Percentiles rank a stretch among this genome's conserved stretches.
Conservation (phyloP, 2,888 invertebrate species). For the Laspeyria flexula region DNA sequence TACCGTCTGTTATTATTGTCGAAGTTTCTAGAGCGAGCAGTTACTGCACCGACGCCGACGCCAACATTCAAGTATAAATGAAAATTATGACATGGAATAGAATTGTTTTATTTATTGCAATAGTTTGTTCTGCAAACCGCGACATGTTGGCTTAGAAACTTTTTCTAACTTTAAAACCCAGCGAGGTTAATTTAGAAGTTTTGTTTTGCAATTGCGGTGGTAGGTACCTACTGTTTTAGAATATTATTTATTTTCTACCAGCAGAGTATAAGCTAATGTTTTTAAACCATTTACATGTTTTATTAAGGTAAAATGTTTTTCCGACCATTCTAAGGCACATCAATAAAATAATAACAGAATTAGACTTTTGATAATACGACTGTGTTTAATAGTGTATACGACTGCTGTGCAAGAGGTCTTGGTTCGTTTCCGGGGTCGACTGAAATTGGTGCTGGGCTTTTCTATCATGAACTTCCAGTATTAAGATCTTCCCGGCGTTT, state of each 20-base stretch:
- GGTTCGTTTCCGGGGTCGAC: too few species aligned
- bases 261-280: too few species aligned
- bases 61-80: slow-evolving; percentile 31
- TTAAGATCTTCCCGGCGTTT: too few species aligned
- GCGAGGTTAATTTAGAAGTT: slow-evolving; percentile 10
- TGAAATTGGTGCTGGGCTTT: too few species aligned
- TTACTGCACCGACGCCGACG: slow-evolving; percentile 31
- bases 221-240: neutral
- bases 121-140: slow-evolving; percentile 46
- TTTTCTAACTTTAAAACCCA: slow-evolving; percentile 28
- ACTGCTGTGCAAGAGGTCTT: too few species aligned
- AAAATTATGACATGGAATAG: slow-evolving; percentile 53
- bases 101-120: slow-evolving; percentile 55
- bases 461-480: too few species aligned
- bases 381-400: too few species aligned
- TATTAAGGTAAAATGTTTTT: too few species aligned
- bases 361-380: too few species aligned
- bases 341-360: too few species aligned
- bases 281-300: too few species aligned
- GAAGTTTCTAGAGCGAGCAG: slow-evolving; percentile 50
- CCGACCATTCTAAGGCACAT: too few species aligned
- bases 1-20: slow-evolving; percentile 63
- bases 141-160: slow-evolving; percentile 22
- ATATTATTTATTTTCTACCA: neutral
- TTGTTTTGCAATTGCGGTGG: neutral